Percentiles rank a stretch among this genome's conserved stretches.
These are phyloP conservation scores for Heliconius ethilla DNA, from an alignment of 2,888 invertebrate genomes.

Conservation along the genomic window DNA sequence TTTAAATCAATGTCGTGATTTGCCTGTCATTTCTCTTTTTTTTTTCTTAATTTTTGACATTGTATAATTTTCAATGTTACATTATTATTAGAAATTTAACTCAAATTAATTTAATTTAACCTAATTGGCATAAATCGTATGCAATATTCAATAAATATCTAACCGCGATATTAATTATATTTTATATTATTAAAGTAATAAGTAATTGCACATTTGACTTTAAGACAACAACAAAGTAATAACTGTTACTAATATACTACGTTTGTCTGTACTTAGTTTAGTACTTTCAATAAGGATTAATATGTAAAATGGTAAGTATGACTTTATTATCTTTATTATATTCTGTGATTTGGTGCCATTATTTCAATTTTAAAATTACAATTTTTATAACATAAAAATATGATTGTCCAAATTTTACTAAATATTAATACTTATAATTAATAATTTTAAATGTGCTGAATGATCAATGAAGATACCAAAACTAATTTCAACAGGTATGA, in stretches of 20 bases:
- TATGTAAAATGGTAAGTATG: slow-evolving; percentile 53
- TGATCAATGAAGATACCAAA: slow-evolving; percentile 61
- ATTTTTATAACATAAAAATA: neutral
- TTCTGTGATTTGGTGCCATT: slow-evolving; percentile 71
- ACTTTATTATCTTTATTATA: slow-evolving; percentile 51
- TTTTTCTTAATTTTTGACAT: neutral
- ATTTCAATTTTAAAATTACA: slow-evolving; percentile 49
- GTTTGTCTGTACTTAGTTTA: slow-evolving; percentile 31
- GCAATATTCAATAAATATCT: neutral
- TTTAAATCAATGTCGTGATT: neutral
- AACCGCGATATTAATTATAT: neutral
- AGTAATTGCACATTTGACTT: too few relatives aligned
- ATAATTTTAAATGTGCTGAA: slow-evolving; percentile 43
- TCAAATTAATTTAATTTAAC: neutral
- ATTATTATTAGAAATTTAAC: neutral
- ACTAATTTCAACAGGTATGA: slow-evolving; percentile 91
- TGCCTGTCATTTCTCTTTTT: neutral
- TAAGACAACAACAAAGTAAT: too few relatives aligned
- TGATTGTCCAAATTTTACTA: neutral
- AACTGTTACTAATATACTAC: slow-evolving; percentile 2
- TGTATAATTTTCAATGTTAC: neutral
- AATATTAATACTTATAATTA: neutral
- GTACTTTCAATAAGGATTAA: slow-evolving; percentile 32
- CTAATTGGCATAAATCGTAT: neutral
- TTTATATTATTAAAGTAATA: neutral